Percentiles rank a stretch among this genome's conserved stretches.
Evolutionary conservation across 2,797 vertebrate species (phyloP).

Genomic region (Aplochiton taeniatus): DNA sequence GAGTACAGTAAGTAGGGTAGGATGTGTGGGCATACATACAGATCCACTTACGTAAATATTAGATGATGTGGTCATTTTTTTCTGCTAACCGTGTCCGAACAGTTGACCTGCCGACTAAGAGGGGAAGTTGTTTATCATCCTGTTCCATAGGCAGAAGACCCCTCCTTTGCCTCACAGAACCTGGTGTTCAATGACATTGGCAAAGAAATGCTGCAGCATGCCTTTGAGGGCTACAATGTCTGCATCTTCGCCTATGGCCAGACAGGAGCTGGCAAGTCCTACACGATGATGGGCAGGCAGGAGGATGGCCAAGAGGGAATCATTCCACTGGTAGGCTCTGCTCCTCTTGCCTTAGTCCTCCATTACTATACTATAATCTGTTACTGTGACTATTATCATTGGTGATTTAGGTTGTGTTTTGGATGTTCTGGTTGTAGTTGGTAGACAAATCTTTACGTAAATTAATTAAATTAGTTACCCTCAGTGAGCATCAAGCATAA

Average conservation of each 20-base stretch:
- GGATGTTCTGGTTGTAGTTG: background rate
- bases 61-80: too few species aligned
- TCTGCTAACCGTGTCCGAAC: too few species aligned
- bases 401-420: background rate
- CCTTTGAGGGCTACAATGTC: conserved; percentile 98
- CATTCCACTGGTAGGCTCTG: conserved; percentile 88
- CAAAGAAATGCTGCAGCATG: conserved; percentile 95
- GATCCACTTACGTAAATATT: too few species aligned
- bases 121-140: conserved; percentile 10
- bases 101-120: too few species aligned
- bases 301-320: conserved; percentile 98
- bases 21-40: too few species aligned
- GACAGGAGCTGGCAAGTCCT: conserved; percentile 97
- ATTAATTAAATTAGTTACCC: too few species aligned
- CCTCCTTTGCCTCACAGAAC: conserved; percentile 91
- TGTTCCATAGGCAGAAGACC: conserved; percentile 85
- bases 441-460: too few species aligned
- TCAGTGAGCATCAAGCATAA: background rate
- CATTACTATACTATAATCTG: background rate
- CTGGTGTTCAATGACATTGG: conserved; percentile 98
- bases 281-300: conserved; percentile 99
- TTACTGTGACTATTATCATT: background rate
- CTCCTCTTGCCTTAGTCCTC: background rate
- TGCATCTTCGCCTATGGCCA: conserved; percentile 99
- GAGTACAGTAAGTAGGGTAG: too few species aligned